Evolutionary conservation across 2,113 vertebrate species (phyloP).

Genomic region (Peromyscus californicus): DNA sequence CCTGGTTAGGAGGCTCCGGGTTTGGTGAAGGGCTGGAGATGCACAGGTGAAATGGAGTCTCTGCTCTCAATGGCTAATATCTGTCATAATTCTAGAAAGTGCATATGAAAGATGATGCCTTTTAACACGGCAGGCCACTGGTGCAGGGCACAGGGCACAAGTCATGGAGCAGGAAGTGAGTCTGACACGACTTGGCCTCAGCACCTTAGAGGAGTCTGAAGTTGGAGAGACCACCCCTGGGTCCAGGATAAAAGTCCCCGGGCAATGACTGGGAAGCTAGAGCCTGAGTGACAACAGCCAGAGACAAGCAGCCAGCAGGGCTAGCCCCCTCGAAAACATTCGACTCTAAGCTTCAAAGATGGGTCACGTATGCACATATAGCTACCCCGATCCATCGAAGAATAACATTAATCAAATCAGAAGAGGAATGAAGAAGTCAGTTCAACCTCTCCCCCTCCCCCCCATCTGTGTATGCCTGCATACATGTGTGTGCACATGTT

Average conservation of each 20-base stretch:
- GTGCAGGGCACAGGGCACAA: background rate
- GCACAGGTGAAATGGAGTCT: background rate
- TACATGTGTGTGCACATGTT: background rate
- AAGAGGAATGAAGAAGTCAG: background rate
- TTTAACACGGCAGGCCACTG: slow-evolving; percentile 49
- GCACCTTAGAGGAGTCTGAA: slow-evolving; percentile 19
- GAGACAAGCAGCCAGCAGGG: slow-evolving; percentile 45
- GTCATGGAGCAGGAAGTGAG: slow-evolving; percentile 61
- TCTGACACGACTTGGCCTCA: slow-evolving; percentile 5
- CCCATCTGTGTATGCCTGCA: no score
- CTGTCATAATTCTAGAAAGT: background rate
- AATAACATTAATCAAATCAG: background rate
- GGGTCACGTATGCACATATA: background rate
- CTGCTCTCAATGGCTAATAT: background rate
- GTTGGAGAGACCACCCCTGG: slow-evolving; percentile 56
- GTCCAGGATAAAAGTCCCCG: slow-evolving; percentile 50
- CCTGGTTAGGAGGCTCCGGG: no score
- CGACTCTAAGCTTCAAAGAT: background rate
- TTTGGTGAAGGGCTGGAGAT: background rate
- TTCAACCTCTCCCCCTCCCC: background rate
- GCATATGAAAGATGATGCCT: background rate
- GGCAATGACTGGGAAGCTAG: slow-evolving; percentile 52
- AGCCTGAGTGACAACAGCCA: slow-evolving; percentile 58
- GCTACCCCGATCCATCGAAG: no score
- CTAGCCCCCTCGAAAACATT: slow-evolving; percentile 19